Conservation (phyloP, 2,113 vertebrate species). For the Epinephelus fuscoguttatus region DNA sequence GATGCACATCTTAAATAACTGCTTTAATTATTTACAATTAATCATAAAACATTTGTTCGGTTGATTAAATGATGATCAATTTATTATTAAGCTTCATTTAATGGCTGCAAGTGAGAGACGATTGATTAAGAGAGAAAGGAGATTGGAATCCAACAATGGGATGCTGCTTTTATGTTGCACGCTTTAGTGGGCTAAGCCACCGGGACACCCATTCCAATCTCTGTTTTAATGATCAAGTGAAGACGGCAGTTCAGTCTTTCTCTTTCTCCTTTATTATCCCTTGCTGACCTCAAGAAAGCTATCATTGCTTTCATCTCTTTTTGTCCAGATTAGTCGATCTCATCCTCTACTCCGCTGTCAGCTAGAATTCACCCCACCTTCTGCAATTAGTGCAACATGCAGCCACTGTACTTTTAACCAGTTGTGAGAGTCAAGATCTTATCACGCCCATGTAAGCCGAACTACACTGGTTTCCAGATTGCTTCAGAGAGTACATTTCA, state of each 20-base stretch:
- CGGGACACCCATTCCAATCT: conserved; percentile 38
- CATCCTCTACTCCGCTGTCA: conserved; percentile 6
- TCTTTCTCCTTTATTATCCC: conserved; percentile 60
- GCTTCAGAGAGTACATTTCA: conserved; percentile 7
- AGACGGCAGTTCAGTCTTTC: conserved; percentile 35
- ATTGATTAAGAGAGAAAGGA: conserved; percentile 9
- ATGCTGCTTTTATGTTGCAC: conserved; percentile 48
- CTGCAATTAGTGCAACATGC: conserved; percentile 53
- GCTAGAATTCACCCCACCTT: conserved; percentile 18
- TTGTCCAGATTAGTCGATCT: conserved; percentile 51
- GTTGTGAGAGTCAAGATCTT: conserved; percentile 7
- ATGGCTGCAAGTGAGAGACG: not conserved
- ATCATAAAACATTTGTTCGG: not conserved
- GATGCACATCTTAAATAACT: not conserved
- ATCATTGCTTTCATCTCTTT: conserved; percentile 65
- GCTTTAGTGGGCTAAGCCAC: conserved; percentile 56
- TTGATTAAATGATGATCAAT: not conserved
- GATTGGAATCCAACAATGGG: not conserved
- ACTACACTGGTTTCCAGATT: not conserved
- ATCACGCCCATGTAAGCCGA: conserved; percentile 18
- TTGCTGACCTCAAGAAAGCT: conserved; percentile 55
- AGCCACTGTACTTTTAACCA: conserved; percentile 25
- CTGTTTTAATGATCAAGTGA: conserved; percentile 68
- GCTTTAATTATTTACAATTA: not conserved
- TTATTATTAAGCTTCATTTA: not conserved